Evolutionary conservation across 2,113 vertebrate species (phyloP).

Genomic region (Ascaphus truei): DNA sequence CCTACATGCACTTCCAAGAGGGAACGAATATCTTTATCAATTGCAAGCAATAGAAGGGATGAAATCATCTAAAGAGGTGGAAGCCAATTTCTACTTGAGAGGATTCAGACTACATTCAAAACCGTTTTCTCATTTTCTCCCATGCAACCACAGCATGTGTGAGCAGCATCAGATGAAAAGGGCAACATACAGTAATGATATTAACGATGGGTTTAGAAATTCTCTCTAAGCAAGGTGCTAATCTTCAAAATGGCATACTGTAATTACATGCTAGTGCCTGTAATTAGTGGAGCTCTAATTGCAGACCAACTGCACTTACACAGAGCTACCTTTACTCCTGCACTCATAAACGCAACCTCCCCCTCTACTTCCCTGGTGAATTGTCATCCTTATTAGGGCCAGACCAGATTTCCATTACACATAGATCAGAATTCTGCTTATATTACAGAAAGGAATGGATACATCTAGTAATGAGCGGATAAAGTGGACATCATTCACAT

Average conservation of each 20-base stretch:
- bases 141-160: conserved; percentile 4
- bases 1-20: neutral
- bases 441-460: neutral
- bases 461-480: neutral
- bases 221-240: neutral
- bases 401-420: neutral
- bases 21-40: conserved; percentile 29
- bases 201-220: neutral
- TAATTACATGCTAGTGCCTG: neutral
- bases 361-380: neutral
- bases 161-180: conserved; percentile 21
- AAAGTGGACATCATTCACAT: neutral
- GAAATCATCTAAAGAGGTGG: conserved; percentile 27
- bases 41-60: conserved; percentile 19
- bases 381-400: neutral
- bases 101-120: conserved; percentile 17
- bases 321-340: neutral
- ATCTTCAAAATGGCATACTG: neutral
- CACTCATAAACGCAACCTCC: neutral
- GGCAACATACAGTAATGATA: conserved; percentile 8
- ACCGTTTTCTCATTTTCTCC: conserved; percentile 17
- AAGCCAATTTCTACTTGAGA: conserved; percentile 32
- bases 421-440: neutral
- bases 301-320: conserved; percentile 5
- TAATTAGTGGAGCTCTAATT: neutral